phyloP scores from a whole-genome alignment of 2,113 vertebrate species.

The Balaeniceps rex region DNA sequence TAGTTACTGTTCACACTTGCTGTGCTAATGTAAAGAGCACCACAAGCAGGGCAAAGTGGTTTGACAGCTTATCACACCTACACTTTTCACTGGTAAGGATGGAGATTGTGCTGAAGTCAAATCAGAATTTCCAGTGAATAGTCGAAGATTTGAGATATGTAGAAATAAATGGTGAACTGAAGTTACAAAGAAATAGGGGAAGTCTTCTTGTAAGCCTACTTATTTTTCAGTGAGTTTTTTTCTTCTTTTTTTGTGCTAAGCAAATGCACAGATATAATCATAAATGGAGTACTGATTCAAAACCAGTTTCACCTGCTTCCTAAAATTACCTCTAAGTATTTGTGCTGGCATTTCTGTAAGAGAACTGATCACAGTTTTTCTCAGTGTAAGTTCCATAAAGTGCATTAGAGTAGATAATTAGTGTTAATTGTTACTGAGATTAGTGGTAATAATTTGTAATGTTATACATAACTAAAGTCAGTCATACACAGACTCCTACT shows the following conservation, averaged over 20 bases:
- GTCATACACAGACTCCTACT: not conserved
- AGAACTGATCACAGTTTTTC: not conserved
- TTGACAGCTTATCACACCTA: not conserved
- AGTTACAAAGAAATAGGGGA: not conserved
- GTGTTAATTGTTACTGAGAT: not conserved
- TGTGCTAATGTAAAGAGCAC: not conserved
- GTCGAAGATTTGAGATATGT: not conserved
- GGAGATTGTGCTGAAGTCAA: not conserved
- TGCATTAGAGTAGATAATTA: not conserved
- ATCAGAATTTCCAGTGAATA: not conserved
- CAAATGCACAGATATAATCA: not conserved
- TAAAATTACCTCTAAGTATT: not conserved
- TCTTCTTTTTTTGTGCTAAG: not conserved
- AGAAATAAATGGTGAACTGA: not conserved
- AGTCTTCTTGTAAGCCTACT: not conserved
- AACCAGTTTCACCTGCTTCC: not conserved
- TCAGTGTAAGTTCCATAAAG: not conserved
- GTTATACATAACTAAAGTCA: not conserved
- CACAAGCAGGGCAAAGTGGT: not conserved
- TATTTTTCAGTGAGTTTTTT: not conserved
- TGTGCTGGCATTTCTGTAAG: not conserved
- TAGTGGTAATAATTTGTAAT: not conserved
- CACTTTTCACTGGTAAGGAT: not conserved
- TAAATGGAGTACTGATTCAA: not conserved
- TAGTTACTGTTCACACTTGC: conserved; percentile 1